These are phyloP conservation scores for Phylloscopus whistleri DNA, from an alignment of 2,113 vertebrate species.

Conservation along the genomic window DNA sequence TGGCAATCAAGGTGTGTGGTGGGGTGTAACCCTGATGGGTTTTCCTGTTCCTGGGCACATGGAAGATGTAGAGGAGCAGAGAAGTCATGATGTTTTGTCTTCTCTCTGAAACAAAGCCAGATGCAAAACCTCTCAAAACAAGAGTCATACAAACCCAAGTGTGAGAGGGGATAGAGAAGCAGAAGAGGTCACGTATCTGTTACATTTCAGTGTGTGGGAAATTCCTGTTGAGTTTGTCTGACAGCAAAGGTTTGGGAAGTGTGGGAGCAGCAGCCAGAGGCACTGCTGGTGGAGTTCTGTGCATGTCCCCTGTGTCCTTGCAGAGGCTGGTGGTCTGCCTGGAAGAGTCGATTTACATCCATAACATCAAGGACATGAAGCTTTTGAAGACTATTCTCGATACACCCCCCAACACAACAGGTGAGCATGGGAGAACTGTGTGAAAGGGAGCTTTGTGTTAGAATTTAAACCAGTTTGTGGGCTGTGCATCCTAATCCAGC, in stretches of 20 bases:
- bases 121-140: background rate
- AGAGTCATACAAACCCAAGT: background rate
- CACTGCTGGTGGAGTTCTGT: background rate
- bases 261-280: background rate
- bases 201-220: background rate
- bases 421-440: slow-evolving; percentile 43
- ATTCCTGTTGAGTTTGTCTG: background rate
- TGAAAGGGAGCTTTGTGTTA: background rate
- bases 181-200: background rate
- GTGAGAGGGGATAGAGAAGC: background rate
- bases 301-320: slow-evolving; percentile 48
- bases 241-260: background rate
- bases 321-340: slow-evolving; percentile 90
- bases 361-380: slow-evolving; percentile 98
- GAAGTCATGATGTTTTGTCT: background rate
- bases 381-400: slow-evolving; percentile 91
- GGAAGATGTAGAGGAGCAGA: background rate
- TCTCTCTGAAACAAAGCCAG: background rate
- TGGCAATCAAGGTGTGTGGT: background rate
- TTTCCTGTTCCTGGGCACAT: background rate
- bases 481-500: background rate
- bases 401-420: slow-evolving; percentile 84
- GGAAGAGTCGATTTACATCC: slow-evolving; percentile 91
- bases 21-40: background rate
- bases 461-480: background rate